phyloP scores from a whole-genome alignment of 2,113 vertebrate genomes.

The Desmodus rotundus region DNA sequence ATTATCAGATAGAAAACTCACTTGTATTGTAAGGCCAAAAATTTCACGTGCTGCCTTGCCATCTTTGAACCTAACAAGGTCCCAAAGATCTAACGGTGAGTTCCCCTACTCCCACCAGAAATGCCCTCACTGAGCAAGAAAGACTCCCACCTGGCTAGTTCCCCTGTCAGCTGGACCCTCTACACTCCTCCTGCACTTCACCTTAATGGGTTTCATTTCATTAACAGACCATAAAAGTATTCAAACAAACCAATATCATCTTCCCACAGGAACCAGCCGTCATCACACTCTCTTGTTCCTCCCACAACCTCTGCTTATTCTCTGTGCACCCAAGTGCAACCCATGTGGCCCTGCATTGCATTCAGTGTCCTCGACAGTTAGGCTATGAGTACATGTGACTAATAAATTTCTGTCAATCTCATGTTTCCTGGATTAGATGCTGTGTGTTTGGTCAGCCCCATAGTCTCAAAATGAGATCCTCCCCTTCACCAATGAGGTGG shows the following conservation, averaged over 20 bases:
- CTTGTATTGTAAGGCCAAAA: neutral
- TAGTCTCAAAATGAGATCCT: neutral
- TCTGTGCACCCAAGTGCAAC: accelerated
- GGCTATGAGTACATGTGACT: neutral
- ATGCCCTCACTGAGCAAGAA: neutral
- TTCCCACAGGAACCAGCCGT: neutral
- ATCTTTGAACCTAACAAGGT: neutral
- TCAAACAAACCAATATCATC: neutral
- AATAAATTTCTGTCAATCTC: neutral
- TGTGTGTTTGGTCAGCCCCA: neutral
- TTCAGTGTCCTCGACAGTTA: neutral
- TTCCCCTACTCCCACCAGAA: neutral
- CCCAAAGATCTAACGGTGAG: neutral
- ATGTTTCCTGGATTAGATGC: neutral
- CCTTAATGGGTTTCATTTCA: neutral
- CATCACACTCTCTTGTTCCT: neutral
- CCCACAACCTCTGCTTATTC: neutral
- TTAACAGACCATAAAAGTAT: neutral
- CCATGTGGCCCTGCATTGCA: too few species aligned
- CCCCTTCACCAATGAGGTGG: neutral
- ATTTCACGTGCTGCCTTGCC: neutral
- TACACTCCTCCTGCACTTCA: neutral
- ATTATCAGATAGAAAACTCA: neutral
- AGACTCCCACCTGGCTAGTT: neutral
- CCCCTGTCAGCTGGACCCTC: neutral